Percentiles rank a stretch among this genome's conserved stretches.
These are phyloP conservation scores for Trachelus iudaicus DNA, from an alignment of 2,888 invertebrate genomes.

Conservation along the genomic window DNA sequence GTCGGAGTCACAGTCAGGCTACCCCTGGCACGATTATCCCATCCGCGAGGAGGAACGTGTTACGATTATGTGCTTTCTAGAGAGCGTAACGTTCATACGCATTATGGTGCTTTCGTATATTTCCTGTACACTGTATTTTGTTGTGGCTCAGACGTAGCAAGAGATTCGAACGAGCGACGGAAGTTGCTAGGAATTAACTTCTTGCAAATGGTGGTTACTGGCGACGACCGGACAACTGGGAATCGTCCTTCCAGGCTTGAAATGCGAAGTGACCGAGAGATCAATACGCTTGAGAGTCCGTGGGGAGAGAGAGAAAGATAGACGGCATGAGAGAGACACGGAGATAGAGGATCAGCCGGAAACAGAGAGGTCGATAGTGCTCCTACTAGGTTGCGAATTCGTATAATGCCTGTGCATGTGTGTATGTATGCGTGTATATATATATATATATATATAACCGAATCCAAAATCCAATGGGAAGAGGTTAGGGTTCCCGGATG, in stretches of 20 bases:
- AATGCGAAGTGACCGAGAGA: conserved; percentile 56
- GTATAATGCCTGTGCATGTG: background rate
- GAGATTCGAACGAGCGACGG: background rate
- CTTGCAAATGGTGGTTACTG: background rate
- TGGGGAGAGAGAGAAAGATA: conserved; percentile 16
- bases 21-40: background rate
- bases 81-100: background rate
- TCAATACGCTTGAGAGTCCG: conserved; percentile 54
- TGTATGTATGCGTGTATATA: background rate
- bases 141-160: background rate
- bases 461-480: background rate
- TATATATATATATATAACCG: background rate
- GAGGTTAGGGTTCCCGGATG: background rate
- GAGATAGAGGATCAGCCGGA: background rate
- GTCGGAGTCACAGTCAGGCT: background rate
- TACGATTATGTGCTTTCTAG: background rate
- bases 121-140: background rate
- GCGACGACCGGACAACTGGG: conserved; percentile 8
- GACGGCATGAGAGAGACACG: background rate
- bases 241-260: conserved; percentile 54
- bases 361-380: background rate
- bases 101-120: background rate
- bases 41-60: background rate
- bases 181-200: background rate
- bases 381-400: background rate